Conservation (phyloP, 2,113 vertebrate genomes). For the Oncorhynchus mykiss region DNA sequence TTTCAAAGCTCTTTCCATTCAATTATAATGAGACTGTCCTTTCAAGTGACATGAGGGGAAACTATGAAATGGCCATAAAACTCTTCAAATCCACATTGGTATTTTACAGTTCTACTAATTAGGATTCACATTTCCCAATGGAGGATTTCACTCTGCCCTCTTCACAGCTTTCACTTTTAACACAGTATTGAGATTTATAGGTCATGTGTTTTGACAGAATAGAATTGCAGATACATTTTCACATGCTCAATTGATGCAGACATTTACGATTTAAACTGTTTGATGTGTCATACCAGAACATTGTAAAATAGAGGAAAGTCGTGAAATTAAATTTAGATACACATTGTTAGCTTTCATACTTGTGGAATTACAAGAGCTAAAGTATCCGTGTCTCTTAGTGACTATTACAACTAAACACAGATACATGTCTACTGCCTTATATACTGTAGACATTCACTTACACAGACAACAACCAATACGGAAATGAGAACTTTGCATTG, state of each 20-base stretch:
- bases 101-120: conserved; percentile 56
- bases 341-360: background rate
- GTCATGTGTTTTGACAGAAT: conserved; percentile 40
- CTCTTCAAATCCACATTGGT: conserved; percentile 43
- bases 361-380: background rate
- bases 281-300: background rate
- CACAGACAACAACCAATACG: background rate
- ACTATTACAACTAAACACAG: background rate
- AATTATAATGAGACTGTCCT: conserved; percentile 49
- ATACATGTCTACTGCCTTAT: background rate
- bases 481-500: conserved; percentile 19
- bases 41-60: conserved; percentile 61
- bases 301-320: conserved; percentile 21
- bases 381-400: background rate
- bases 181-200: conserved; percentile 48
- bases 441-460: background rate
- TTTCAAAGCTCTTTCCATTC: conserved; percentile 60
- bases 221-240: conserved; percentile 35
- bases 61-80: conserved; percentile 59
- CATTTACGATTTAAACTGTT: conserved; percentile 20
- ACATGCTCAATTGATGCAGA: conserved; percentile 21
- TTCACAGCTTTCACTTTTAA: conserved; percentile 32
- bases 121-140: conserved; percentile 51
- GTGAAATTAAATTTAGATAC: background rate
- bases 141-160: conserved; percentile 32